Evolutionary conservation across 2,797 vertebrate species (phyloP).

Genomic region (Mormyrops boulengeri): DNA sequence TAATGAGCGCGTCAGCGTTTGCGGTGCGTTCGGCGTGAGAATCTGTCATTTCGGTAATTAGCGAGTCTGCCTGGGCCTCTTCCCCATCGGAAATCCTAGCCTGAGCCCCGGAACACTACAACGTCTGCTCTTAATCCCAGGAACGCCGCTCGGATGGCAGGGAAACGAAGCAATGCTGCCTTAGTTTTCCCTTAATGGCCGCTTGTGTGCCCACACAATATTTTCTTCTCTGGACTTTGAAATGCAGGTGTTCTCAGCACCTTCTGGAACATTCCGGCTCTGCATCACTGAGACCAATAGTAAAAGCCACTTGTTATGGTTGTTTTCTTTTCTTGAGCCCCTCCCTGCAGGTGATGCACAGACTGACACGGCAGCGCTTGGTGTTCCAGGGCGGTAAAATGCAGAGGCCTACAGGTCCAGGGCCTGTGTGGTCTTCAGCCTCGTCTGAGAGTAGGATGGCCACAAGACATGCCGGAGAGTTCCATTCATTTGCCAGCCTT

Average conservation of each 20-base stretch:
- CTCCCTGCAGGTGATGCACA: not conserved
- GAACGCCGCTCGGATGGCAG: not conserved
- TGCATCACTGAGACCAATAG: not conserved
- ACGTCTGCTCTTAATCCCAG: not conserved
- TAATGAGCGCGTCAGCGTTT: not conserved
- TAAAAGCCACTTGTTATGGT: not conserved
- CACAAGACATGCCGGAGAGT: not conserved
- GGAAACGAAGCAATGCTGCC: not conserved
- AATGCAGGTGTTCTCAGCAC: not conserved
- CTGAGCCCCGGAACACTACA: not conserved
- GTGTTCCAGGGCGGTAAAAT: not conserved
- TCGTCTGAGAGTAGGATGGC: not conserved
- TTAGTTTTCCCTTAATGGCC: not conserved
- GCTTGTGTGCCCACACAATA: not conserved
- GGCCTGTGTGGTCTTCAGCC: not conserved
- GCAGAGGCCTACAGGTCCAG: not conserved
- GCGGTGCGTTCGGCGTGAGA: not conserved
- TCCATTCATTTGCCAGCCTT: not conserved
- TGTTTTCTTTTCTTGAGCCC: not conserved
- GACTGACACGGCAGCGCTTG: not conserved
- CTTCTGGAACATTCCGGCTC: not conserved
- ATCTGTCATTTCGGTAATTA: slow-evolving; percentile 8
- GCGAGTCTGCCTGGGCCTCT: not conserved
- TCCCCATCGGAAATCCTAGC: not conserved
- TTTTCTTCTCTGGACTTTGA: not conserved